phyloP scores from a whole-genome alignment of 2,113 vertebrate genomes.

The Sapayoa aenigma region DNA sequence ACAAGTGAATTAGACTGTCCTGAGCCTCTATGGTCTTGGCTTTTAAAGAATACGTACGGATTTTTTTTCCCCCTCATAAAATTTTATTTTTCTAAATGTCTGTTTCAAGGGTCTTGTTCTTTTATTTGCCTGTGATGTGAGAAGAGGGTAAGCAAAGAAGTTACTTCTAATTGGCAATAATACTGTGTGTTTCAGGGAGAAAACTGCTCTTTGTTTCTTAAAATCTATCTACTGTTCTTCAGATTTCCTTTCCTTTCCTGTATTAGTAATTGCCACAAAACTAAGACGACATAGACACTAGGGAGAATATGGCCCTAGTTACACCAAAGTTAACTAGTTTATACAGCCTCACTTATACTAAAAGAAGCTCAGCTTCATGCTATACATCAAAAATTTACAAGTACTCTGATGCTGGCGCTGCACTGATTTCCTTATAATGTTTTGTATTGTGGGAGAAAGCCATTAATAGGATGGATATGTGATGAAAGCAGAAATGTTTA shows the following conservation, averaged over 20 bases:
- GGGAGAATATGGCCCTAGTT: not conserved
- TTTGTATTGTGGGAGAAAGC: not conserved
- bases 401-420: not conserved
- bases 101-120: not conserved
- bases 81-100: not conserved
- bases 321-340: not conserved
- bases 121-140: not conserved
- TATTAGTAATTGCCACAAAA: not conserved
- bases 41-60: not conserved
- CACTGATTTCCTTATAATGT: not conserved
- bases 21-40: not conserved
- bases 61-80: not conserved
- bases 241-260: not conserved
- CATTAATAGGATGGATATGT: not conserved
- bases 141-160: not conserved
- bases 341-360: not conserved
- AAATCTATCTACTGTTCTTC: not conserved
- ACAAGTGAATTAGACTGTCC: not conserved
- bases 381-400: not conserved
- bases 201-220: not conserved
- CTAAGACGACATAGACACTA: not conserved
- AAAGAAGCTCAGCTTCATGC: not conserved
- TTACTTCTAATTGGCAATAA: not conserved
- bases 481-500: not conserved
- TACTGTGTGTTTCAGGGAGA: not conserved